phyloP scores from a whole-genome alignment of 2,888 invertebrate genomes.

The Sussaba pulchella region DNA sequence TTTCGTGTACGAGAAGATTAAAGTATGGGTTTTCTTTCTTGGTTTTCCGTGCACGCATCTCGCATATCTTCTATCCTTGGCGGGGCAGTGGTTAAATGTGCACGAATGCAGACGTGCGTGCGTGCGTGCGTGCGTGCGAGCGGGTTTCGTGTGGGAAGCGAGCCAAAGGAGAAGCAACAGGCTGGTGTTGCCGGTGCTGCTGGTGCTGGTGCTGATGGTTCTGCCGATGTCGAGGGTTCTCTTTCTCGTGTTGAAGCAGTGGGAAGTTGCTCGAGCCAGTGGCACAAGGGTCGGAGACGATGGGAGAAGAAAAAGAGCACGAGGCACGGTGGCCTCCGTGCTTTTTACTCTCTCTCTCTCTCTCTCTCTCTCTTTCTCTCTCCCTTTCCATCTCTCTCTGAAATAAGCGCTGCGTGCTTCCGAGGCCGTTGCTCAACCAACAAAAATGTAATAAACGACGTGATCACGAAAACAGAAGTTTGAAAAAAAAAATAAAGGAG shows the following conservation, averaged over 20 bases:
- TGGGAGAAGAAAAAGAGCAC: constrained; percentile 54
- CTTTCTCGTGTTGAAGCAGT: constrained; percentile 64
- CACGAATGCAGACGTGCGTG: constrained; percentile 64
- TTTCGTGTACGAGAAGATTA: constrained; percentile 38
- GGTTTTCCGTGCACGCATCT: constrained; percentile 68
- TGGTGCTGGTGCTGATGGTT: neutral
- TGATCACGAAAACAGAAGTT: neutral
- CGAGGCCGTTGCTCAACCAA: constrained; percentile 23
- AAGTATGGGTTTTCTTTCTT: constrained; percentile 59
- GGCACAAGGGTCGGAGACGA: constrained; percentile 61
- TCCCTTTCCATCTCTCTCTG: constrained; percentile 20
- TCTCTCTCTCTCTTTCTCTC: no score
- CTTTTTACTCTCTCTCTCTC: neutral
- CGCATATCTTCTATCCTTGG: constrained; percentile 48
- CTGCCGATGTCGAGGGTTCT: constrained; percentile 33
- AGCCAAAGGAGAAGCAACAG: constrained; percentile 76
- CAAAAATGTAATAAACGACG: constrained; percentile 4
- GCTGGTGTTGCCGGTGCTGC: constrained; percentile 66
- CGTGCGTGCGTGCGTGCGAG: constrained; percentile 70
- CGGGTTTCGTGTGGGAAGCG: constrained; percentile 76
- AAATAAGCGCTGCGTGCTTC: constrained; percentile 49
- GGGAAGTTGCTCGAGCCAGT: constrained; percentile 72
- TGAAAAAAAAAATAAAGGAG: constrained; percentile 12
- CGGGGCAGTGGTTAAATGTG: constrained; percentile 40
- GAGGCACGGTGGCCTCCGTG: constrained; percentile 50